phyloP scores from a whole-genome alignment of 1,140 invertebrate genomes.

The Drosophila saltans region DNA sequence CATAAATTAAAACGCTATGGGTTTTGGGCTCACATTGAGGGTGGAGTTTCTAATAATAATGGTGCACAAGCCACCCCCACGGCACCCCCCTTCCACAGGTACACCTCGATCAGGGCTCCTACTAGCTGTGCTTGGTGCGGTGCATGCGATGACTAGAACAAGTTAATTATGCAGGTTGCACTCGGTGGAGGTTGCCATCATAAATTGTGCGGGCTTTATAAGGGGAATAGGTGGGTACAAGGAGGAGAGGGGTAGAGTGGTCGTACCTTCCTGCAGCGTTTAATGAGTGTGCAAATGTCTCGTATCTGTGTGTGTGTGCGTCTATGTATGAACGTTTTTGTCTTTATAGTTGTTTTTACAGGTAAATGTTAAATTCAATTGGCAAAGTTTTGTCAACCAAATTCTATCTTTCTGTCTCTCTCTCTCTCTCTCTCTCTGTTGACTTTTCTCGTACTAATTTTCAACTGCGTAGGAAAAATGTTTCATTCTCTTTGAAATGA shows the following conservation, averaged over 20 bases:
- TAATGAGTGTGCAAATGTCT: conserved; percentile 71
- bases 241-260: not conserved
- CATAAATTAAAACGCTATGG: conserved; percentile 55
- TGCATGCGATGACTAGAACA: conserved; percentile 63
- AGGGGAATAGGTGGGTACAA: conserved; percentile 27
- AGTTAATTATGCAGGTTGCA: conserved; percentile 76
- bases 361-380: conserved; percentile 62
- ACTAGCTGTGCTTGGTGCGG: not conserved
- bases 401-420: not conserved
- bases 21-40: conserved; percentile 24
- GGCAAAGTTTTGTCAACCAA: conserved; percentile 52
- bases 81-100: no score
- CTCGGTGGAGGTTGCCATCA: conserved; percentile 39
- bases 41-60: conserved; percentile 54
- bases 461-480: conserved; percentile 32
- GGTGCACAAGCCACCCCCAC: conserved; percentile 32
- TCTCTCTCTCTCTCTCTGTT: not conserved
- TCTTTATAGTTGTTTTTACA: conserved; percentile 45
- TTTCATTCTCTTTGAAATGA: conserved; percentile 7
- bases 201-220: conserved; percentile 66
- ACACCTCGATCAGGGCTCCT: no score
- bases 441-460: conserved; percentile 54
- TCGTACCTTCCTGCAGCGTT: conserved; percentile 36
- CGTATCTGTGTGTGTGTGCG: not conserved
- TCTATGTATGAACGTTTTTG: conserved; percentile 13